phyloP scores from a whole-genome alignment of 2,888 invertebrate genomes.

The Sphinx pinastri region DNA sequence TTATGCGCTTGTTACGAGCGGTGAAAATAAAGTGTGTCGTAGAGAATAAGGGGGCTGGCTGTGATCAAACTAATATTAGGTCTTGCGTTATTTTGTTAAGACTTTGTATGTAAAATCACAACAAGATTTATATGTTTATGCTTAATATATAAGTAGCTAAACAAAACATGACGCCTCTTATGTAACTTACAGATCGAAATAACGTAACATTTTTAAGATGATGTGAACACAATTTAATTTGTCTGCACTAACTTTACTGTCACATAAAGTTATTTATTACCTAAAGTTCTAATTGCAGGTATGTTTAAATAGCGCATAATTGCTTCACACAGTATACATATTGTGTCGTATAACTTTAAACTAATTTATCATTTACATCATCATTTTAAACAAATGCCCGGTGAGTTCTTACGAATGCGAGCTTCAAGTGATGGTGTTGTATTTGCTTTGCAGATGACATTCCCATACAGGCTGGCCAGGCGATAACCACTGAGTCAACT shows the following conservation, averaged over 20 bases:
- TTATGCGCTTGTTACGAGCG: no score
- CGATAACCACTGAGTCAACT: slow-evolving; percentile 82
- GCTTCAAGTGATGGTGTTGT: neutral
- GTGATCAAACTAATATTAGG: no score
- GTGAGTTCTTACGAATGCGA: neutral
- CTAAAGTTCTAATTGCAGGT: slow-evolving; percentile 12
- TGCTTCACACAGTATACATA: slow-evolving; percentile 19
- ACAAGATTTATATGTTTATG: neutral
- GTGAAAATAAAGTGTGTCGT: no score
- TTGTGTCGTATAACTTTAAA: slow-evolving; percentile 4
- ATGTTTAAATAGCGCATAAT: slow-evolving; percentile 23
- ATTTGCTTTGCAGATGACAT: slow-evolving; percentile 88
- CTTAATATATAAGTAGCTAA: slow-evolving; percentile 27
- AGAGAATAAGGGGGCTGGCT: no score
- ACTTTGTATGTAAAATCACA: no score
- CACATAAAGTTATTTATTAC: slow-evolving; percentile 31
- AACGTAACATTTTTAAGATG: slow-evolving; percentile 44
- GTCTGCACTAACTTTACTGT: slow-evolving; percentile 30
- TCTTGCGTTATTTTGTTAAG: no score
- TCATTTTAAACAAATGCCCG: slow-evolving; percentile 5
- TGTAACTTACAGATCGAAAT: slow-evolving; percentile 50
- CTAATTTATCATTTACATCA: slow-evolving; percentile 6
- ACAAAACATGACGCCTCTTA: slow-evolving; percentile 27
- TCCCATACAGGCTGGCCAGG: slow-evolving; percentile 91
- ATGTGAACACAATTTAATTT: slow-evolving; percentile 43